These are phyloP conservation scores for Oncorhynchus nerka DNA, from an alignment of 2,113 vertebrate genomes.

Conservation along the genomic window DNA sequence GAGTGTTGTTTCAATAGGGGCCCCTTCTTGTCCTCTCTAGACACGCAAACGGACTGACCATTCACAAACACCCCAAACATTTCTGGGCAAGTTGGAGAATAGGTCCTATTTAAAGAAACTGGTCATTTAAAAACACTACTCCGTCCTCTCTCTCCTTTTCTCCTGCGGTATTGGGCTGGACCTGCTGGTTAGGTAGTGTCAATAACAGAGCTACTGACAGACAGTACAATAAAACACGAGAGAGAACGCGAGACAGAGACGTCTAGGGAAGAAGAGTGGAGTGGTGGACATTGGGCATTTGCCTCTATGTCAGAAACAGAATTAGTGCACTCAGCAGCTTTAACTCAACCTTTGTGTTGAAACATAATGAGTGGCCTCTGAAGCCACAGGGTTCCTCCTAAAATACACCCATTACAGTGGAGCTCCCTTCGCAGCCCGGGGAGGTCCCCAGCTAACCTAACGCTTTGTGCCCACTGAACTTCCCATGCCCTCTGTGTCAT, in stretches of 20 bases:
- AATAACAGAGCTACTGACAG: background rate
- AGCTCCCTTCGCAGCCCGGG: background rate
- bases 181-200: background rate
- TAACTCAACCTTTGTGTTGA: background rate
- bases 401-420: background rate
- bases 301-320: slow-evolving; percentile 10
- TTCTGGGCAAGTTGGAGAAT: background rate
- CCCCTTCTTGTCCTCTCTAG: too few relatives aligned
- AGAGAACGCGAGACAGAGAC: background rate
- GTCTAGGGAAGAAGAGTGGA: background rate
- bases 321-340: background rate
- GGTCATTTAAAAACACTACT: slow-evolving; percentile 50
- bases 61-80: background rate
- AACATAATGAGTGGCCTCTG: background rate
- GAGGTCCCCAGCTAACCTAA: background rate
- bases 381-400: background rate
- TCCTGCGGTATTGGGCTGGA: background rate
- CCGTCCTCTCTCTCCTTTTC: slow-evolving; percentile 13
- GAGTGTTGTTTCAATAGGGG: too few relatives aligned
- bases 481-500: slow-evolving; percentile 5
- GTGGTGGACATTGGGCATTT: slow-evolving; percentile 2
- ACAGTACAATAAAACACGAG: background rate
- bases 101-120: slow-evolving; percentile 57
- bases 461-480: slow-evolving; percentile 27
- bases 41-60: background rate